Conservation (phyloP, 2,113 vertebrate species). For the Vidua chalybeata region DNA sequence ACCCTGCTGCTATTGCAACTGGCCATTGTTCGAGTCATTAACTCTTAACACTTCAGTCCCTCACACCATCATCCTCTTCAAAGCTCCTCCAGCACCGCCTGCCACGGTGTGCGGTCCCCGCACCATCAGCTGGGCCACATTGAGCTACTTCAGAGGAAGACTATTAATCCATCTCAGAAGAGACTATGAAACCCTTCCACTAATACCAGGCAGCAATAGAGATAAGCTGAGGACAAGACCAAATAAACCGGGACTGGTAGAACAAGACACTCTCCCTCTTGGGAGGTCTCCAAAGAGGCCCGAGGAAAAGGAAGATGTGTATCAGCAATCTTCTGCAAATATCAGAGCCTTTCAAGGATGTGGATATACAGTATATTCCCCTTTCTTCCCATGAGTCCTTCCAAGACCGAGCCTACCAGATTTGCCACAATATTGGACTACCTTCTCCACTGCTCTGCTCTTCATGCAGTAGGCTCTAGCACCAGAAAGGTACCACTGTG, state of each 20-base stretch:
- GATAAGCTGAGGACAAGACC: background rate
- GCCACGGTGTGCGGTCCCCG: rapidly evolving
- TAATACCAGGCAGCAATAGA: background rate
- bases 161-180: background rate
- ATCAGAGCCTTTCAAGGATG: background rate
- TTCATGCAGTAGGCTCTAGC: background rate
- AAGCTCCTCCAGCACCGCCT: background rate
- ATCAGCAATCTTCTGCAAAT: background rate
- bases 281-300: background rate
- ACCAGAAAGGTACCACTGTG: background rate
- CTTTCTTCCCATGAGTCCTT: background rate
- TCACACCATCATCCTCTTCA: background rate
- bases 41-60: background rate
- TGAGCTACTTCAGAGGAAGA: background rate
- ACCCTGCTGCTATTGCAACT: background rate
- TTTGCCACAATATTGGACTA: background rate
- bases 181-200: background rate
- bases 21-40: background rate
- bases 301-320: background rate
- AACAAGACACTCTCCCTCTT: background rate
- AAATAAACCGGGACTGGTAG: background rate
- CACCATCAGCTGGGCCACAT: background rate
- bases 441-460: background rate
- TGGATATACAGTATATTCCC: background rate
- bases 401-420: background rate